Percentiles rank a stretch among this genome's conserved stretches.
phyloP scores from a whole-genome alignment of 2,797 vertebrate genomes.

The Centroberyx gerrardi region DNA sequence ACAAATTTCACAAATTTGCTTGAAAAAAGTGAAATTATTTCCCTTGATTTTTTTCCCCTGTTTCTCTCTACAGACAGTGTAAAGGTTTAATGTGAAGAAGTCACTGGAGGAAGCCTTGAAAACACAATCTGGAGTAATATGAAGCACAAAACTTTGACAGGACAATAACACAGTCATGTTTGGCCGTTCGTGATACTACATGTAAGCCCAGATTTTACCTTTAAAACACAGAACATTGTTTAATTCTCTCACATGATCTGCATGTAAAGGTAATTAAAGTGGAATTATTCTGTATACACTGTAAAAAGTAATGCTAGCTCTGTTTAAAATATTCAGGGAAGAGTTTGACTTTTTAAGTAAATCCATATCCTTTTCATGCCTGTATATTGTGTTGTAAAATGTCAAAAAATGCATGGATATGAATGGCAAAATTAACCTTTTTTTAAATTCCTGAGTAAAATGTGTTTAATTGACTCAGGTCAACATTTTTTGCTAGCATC shows the following conservation, averaged over 20 bases:
- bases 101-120: conserved; percentile 6
- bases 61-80: too few species aligned
- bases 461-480: background rate
- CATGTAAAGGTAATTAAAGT: background rate
- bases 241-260: background rate
- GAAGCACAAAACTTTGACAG: background rate
- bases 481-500: conserved; percentile 37
- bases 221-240: background rate
- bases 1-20: background rate
- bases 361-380: background rate
- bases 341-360: background rate
- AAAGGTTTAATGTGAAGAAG: background rate
- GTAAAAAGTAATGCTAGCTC: conserved; percentile 45
- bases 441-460: conserved; percentile 19
- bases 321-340: background rate
- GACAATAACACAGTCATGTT: conserved; percentile 2
- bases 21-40: background rate
- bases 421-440: background rate
- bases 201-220: background rate
- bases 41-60: too few species aligned
- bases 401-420: background rate
- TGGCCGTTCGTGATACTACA: background rate
- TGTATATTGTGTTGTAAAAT: background rate
- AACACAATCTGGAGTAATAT: background rate
- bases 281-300: conserved; percentile 7